Base-by-base conservation (phyloP, 2,797 vertebrate species). In the Pampus argenteus region DNA sequence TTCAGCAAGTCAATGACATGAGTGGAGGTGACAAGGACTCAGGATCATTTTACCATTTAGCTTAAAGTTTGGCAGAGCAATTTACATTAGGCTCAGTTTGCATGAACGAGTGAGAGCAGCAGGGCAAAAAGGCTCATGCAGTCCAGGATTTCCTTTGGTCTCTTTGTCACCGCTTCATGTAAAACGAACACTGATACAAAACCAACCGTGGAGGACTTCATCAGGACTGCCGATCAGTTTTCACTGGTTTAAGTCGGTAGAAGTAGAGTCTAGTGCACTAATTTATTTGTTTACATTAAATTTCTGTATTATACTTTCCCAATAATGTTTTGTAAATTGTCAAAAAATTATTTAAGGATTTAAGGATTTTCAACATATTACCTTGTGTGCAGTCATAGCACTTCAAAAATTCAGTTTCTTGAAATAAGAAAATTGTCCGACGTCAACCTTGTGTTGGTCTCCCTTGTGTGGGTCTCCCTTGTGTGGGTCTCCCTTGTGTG, bases 41-140 rank as follows among this genome's bases (percentile, higher is more conserved):
- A 57, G 87, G 92, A 93, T 94, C 92, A 71, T 90, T 93, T 94
- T 94, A 94, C 92, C 89, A 69, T 90, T 93, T 90, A 88, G 89
- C 79, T 86, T 60, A 74, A 84, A 81, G 85, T 89, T 89, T 89
- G 85, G 88, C 89, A 87, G 89, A 63, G 74, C 86, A 87, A 89
- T 93, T 93, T 90, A 88, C 91, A 88, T 93, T 88, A 84, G 82
- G 79, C 79, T 91, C 79, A 78, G 76, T 86, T 86, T 87, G 90
- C 86, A 85, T 70, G 83, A 78, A 44, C 49, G 26, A 89, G 70
- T 48, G 84, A 83, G 86, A 82, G 79, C 83, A 82, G 81, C 65
- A n/a, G 66, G 74, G 71, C 69, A 75, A 50, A 71, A 50, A 67
- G 47, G 57, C 56, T 60, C 68, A 20, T 25, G 66, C 66, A 65